Evolutionary conservation across 1,140 invertebrate genomes (phyloP), one percentile per base, ranked within the genome.

Genomic region (Macrostomum lignano): DNA sequence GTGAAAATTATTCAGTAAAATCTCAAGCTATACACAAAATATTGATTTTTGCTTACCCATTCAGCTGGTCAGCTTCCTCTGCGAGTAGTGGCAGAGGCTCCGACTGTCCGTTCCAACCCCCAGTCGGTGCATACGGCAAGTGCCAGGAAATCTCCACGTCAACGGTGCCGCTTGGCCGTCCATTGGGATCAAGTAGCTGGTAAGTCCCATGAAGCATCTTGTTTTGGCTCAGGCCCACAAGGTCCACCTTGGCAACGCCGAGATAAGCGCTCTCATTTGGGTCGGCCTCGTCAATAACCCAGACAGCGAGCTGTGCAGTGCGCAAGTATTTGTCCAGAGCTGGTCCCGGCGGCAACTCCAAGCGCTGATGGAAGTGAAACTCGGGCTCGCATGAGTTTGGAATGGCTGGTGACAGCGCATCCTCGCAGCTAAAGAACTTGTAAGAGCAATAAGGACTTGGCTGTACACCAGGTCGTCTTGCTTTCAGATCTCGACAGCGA

Each of bases 251-350:
- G 17, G 51, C 51, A 21, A 48, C 38, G 17, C 58, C 58, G 19
- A 61, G 33, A 40, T 58, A 59, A 2, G 43, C 33, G n/a, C 47
- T 40, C 24, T 57, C 46, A 14, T 52, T 49, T 15, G 51, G 52
- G 37, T 60, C 55, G 14, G 47, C 48, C 35, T 61, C 59, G 43
- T 61, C 59, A 52, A 61, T 61, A 14, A 60, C 47, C 42, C 51
- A 61, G 7, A 61, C 43, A 25, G 47, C 41, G 29, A 60, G 45
- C 33, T 43, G 43, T 53, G 56, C 44, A 25, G 29, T 36, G 34
- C 35, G 38, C 35, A 22, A 25, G 34, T 28, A 15, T 19, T 48
- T 45, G 35, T 60, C 52, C 2, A 61, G 36, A 21, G 52, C 50
- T 11, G 38, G 20, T 21, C 53, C 53, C 49, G 60, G 55, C 11